Percentiles rank a stretch among this genome's conserved stretches.
Evolutionary conservation across 2,113 vertebrate species (phyloP).

Genomic region (Crotalus helleri): DNA sequence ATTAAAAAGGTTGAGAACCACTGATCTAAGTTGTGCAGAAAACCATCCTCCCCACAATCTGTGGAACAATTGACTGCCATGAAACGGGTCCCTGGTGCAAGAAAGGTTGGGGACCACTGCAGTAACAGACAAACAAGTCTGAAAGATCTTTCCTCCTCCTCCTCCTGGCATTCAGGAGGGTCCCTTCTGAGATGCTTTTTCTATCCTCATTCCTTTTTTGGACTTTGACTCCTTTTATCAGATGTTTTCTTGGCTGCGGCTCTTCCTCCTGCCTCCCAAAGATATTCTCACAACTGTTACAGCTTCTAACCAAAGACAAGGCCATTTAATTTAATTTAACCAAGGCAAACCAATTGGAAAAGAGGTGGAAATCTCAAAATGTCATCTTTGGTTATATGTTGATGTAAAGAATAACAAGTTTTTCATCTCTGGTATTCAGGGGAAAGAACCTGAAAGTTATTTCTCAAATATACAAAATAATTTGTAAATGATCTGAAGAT

Average conservation of each 20-base stretch:
- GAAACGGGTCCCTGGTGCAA: too few species aligned
- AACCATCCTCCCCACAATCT: too few species aligned
- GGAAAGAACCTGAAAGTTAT: not conserved
- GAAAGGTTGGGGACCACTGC: too few species aligned
- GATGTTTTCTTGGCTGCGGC: not conserved
- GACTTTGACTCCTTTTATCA: not conserved
- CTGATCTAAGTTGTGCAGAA: too few species aligned
- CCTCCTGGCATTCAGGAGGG: not conserved
- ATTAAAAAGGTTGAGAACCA: too few species aligned
- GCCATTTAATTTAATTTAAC: not conserved
- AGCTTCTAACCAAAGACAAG: not conserved
- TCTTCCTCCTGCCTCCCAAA: not conserved
- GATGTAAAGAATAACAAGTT: not conserved
- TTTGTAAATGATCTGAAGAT: not conserved
- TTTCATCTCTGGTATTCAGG: not conserved
- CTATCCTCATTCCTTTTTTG: not conserved
- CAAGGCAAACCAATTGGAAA: not conserved
- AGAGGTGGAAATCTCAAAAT: not conserved
- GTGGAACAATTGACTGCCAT: too few species aligned
- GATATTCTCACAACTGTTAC: not conserved
- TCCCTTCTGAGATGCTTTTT: not conserved
- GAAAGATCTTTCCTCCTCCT: too few species aligned
- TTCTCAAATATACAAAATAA: not conserved
- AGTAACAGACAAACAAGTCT: too few species aligned
- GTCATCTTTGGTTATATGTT: not conserved